phyloP scores from a whole-genome alignment of 2,797 vertebrate genomes.

The Tokudaia tokunoshimensis region DNA sequence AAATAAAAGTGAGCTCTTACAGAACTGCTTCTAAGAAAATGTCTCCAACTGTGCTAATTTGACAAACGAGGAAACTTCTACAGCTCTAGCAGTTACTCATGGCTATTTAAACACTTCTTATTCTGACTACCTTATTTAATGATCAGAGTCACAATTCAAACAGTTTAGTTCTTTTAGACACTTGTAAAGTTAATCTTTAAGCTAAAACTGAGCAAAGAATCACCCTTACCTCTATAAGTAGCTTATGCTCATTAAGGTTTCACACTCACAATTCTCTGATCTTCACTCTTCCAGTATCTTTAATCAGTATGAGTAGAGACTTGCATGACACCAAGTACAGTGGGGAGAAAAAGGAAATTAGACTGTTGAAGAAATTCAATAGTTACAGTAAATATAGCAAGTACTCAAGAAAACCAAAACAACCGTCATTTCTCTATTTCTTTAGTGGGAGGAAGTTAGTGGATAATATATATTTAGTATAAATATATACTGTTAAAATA shows the following conservation, averaged over 20 bases:
- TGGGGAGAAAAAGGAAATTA: constrained; percentile 47
- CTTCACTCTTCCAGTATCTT: constrained; percentile 48
- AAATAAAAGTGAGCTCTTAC: constrained; percentile 52
- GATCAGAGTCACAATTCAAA: constrained; percentile 51
- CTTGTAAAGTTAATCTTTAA: constrained; percentile 59
- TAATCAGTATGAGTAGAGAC: constrained; percentile 56
- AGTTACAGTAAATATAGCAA: constrained; percentile 61
- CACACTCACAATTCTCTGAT: constrained; percentile 53
- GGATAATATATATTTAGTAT: background rate
- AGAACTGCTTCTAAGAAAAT: constrained; percentile 50
- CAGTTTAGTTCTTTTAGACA: constrained; percentile 28
- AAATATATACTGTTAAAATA: background rate
- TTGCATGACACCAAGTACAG: constrained; percentile 34
- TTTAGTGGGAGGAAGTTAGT: constrained; percentile 79
- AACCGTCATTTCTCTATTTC: constrained; percentile 79
- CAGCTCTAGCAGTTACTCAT: background rate
- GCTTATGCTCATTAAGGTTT: constrained; percentile 56
- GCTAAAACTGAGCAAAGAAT: constrained; percentile 57
- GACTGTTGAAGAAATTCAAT: constrained; percentile 54
- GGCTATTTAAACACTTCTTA: constrained; percentile 7
- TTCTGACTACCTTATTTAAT: constrained; percentile 26
- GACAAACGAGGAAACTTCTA: constrained; percentile 11
- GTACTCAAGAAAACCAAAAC: background rate
- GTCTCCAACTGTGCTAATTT: constrained; percentile 23
- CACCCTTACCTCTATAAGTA: constrained; percentile 77